Conservation (phyloP, 2,797 vertebrate species). For the Lepilemur ruficaudatus region DNA sequence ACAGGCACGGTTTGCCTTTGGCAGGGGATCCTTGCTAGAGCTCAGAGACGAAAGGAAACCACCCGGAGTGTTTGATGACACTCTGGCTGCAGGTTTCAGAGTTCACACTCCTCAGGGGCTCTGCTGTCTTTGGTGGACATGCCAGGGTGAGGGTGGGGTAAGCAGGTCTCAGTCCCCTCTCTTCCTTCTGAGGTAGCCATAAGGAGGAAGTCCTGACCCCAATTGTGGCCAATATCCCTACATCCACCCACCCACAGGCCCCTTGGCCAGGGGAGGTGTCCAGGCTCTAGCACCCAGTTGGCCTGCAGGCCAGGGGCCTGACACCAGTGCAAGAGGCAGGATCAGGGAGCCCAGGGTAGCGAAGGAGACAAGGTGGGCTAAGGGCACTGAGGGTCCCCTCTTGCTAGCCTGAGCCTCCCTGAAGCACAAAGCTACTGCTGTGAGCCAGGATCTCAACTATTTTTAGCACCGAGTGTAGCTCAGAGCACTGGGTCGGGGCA, state of each 20-base stretch:
- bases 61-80: neutral
- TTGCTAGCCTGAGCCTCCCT: neutral
- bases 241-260: accelerated
- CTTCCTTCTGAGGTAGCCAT: neutral
- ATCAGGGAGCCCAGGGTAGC: neutral
- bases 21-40: neutral
- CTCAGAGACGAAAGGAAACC: neutral
- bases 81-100: neutral
- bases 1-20: neutral
- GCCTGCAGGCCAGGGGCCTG: neutral
- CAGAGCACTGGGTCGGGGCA: neutral
- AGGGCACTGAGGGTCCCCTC: neutral
- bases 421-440: neutral
- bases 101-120: neutral
- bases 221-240: neutral
- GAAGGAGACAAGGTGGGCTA: neutral
- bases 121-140: neutral
- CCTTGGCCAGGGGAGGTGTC: neutral
- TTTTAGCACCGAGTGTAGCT: slow-evolving; percentile 48
- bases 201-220: neutral
- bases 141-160: too few relatives aligned
- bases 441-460: slow-evolving; percentile 37
- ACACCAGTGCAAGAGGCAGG: neutral
- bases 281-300: neutral
- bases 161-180: neutral